Conservation (phyloP, 2,113 vertebrate genomes). For the Cathartes aura region DNA sequence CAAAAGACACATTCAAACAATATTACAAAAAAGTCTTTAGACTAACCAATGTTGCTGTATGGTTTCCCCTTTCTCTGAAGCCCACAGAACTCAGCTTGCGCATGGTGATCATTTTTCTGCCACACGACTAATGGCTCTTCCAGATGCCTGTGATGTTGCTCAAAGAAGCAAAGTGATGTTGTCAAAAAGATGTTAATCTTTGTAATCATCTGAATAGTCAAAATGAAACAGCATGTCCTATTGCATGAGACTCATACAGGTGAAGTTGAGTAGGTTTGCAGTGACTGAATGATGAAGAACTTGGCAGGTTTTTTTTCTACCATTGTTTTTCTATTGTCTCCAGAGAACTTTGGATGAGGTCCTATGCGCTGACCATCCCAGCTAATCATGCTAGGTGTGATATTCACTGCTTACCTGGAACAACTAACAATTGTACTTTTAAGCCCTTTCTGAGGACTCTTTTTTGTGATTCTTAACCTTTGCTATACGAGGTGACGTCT, state of each 20-base stretch:
- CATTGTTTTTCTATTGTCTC: background rate
- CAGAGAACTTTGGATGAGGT: background rate
- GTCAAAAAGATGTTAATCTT: background rate
- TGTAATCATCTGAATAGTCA: background rate
- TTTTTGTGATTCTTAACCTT: background rate
- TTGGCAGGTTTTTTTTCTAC: background rate
- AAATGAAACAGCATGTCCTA: background rate
- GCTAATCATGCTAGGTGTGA: background rate
- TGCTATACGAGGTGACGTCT: background rate
- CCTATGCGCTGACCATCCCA: background rate
- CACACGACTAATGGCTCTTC: background rate
- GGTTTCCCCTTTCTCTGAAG: background rate
- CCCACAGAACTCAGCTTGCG: background rate
- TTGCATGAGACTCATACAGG: background rate
- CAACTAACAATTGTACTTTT: background rate
- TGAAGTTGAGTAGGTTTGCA: background rate
- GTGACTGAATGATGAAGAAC: background rate
- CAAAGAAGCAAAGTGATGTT: background rate
- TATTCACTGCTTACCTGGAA: background rate
- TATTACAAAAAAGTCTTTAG: background rate
- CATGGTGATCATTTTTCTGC: background rate
- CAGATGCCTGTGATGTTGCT: background rate
- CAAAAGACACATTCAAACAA: background rate
- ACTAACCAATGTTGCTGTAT: background rate
- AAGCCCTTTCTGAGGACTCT: background rate